Evolutionary conservation across 2,797 vertebrate genomes (phyloP).

Genomic region (Sphaeramia orbicularis): DNA sequence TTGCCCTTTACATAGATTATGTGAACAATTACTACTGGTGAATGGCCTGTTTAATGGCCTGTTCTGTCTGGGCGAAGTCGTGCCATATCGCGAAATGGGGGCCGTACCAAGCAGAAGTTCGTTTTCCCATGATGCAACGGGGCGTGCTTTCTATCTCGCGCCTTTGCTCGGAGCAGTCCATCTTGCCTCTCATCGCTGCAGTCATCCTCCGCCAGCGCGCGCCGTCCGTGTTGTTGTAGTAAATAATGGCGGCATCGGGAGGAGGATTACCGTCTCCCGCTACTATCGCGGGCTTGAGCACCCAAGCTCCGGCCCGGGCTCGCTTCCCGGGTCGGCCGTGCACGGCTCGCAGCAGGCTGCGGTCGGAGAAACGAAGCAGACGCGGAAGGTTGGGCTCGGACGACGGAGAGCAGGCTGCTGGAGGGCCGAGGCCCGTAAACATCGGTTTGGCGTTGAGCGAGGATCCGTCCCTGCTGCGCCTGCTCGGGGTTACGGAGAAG

Average conservation of each 20-base stretch:
- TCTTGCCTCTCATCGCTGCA: constrained; percentile 83
- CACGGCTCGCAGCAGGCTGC: constrained; percentile 77
- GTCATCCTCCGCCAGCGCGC: constrained; percentile 64
- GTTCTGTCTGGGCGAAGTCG: neutral
- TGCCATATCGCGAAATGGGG: neutral
- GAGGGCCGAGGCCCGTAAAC: constrained; percentile 86
- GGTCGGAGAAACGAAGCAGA: constrained; percentile 79
- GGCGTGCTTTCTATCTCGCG: constrained; percentile 82
- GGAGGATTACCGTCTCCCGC: constrained; percentile 86
- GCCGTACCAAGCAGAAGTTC: constrained; percentile 12
- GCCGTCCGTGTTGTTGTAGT: constrained; percentile 84
- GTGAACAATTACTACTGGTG: neutral
- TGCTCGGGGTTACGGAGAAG: constrained; percentile 87
- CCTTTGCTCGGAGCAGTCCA: constrained; percentile 83
- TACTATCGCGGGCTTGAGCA: constrained; percentile 69
- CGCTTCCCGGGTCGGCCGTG: constrained; percentile 90
- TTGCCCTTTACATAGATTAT: neutral
- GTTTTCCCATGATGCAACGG: constrained; percentile 82
- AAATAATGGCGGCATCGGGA: constrained; percentile 93
- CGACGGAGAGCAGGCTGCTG: constrained; percentile 66
- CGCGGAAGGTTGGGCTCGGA: constrained; percentile 77
- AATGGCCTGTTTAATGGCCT: no score
- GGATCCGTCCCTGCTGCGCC: constrained; percentile 85
- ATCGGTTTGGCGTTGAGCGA: constrained; percentile 84
- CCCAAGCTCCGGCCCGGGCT: constrained; percentile 78